Percentiles rank a stretch among this genome's conserved stretches.
phyloP scores from a whole-genome alignment of 1,140 invertebrate species.

The Littorina saxatilis region DNA sequence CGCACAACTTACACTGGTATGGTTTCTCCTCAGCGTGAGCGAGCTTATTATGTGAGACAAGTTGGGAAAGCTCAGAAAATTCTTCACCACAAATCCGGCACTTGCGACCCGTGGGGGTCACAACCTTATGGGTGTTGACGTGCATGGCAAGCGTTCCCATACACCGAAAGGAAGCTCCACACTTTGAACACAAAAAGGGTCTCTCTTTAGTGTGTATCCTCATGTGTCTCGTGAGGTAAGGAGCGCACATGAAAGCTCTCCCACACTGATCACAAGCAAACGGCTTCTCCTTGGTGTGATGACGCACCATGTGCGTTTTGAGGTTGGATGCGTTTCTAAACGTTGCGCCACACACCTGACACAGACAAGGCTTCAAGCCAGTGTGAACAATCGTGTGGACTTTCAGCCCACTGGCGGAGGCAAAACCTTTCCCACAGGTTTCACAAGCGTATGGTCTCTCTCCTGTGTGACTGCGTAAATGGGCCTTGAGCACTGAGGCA shows the following conservation, averaged over 20 bases:
- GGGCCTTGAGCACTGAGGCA: conserved; percentile 28
- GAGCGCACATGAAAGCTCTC: conserved; percentile 95
- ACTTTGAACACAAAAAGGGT: conserved; percentile 37
- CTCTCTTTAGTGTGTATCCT: conserved; percentile 97
- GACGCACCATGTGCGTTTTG: conserved; percentile 84
- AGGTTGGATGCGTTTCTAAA: conserved; percentile 89
- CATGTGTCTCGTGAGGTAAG: conserved; percentile 93
- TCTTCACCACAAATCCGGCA: background rate
- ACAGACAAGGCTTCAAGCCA: conserved; percentile 84
- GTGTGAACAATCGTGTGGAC: conserved; percentile 80
- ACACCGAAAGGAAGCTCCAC: conserved; percentile 2
- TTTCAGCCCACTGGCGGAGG: conserved; percentile 65
- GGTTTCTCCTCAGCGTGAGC: background rate
- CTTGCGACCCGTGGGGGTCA: background rate
- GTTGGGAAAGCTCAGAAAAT: background rate
- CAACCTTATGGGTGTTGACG: background rate
- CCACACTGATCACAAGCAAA: conserved; percentile 90
- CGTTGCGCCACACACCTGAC: conserved; percentile 25
- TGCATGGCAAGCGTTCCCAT: background rate
- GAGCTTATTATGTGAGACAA: background rate
- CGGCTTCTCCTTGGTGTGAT: conserved; percentile 38
- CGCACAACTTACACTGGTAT: conserved; percentile 3
- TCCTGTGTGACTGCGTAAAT: conserved; percentile 42
- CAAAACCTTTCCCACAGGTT: conserved; percentile 93
- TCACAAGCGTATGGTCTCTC: conserved; percentile 79